Evolutionary conservation across 1,140 invertebrate species (phyloP).

Genomic region (Pissodes strobi): DNA sequence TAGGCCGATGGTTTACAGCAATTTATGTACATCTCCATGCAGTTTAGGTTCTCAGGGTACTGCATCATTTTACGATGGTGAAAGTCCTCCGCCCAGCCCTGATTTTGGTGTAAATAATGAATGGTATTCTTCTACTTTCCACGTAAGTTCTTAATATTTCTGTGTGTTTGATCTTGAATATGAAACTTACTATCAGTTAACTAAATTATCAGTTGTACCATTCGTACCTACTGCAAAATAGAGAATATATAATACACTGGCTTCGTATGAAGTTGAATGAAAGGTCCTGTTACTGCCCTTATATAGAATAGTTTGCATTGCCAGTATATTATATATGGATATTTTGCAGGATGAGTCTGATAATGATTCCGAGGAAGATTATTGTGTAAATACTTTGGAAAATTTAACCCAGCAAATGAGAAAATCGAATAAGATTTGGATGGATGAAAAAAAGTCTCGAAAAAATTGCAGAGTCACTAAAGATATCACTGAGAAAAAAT

Average conservation of each 20-base stretch:
- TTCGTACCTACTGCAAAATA: no score
- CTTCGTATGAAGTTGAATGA: no score
- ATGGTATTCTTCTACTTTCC: slow-evolving; percentile 37
- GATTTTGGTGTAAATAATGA: slow-evolving; percentile 20
- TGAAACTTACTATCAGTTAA: not conserved
- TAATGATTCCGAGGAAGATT: slow-evolving; percentile 33
- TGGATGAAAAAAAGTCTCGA: slow-evolving; percentile 23
- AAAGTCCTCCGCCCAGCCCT: slow-evolving; percentile 35
- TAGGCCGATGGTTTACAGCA: not conserved
- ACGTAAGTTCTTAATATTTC: no score
- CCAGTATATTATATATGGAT: no score
- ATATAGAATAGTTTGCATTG: no score
- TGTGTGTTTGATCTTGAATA: not conserved
- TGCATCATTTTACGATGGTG: slow-evolving; percentile 32
- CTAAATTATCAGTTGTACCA: not conserved
- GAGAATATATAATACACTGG: no score
- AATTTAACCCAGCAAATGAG: slow-evolving; percentile 39
- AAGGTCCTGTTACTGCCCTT: no score
- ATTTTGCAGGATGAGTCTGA: slow-evolving; percentile 35
- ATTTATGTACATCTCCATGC: slow-evolving; percentile 33
- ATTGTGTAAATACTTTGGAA: slow-evolving; percentile 39
- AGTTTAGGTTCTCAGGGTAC: slow-evolving; percentile 44
- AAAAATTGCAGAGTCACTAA: slow-evolving; percentile 21
- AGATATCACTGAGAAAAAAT: slow-evolving; percentile 27
- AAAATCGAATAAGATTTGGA: slow-evolving; percentile 36